Evolutionary conservation across 1,140 invertebrate genomes (phyloP), one percentile per base, ranked within the genome.

Genomic region (Diorhabda sublineata): DNA sequence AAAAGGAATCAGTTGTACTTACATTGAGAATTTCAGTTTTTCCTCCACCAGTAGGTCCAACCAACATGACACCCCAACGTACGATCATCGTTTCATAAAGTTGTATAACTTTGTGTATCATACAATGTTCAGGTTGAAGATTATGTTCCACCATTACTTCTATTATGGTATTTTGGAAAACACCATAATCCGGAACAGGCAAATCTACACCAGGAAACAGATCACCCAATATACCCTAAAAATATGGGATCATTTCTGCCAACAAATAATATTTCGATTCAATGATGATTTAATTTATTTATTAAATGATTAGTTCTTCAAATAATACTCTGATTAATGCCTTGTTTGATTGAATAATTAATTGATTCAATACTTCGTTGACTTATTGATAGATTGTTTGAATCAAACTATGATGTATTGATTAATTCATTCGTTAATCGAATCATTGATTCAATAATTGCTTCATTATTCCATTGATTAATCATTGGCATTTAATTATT

Each of bases 71-170:
- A 41, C 95, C 95, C 86, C 96, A 95, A 45, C 95, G 85, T 2
- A 97, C 94, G 75, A 91, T 89, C 91, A 97, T 93, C 58, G 94
- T 97, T 81, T 97, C 94, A 76, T 95, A 92, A 6, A 96, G 82
- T 80, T 94, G 92, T 58, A 93, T 89, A 42, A 90, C 89, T 85
- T 97, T 97, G 44, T 86, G 82, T 41, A 94, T 85, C 61, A 88
- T 87, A 64, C 87, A 87, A 1, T 81, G 71, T 71, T 88, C 88
- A 2, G 88, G 78, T 80, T 92, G 90, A 4, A 91, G 75, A 58
- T 82, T 84, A 45, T 81, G 81, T 58, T 88, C 79, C 42, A 82
- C 70, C 70, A 89, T 80, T n/a, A 83, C 76, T 70, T 84, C 64
- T 9, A 66, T 78, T 26, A 91, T 88, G 6, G 87, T 86, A 42